phyloP scores from a whole-genome alignment of 2,113 vertebrate genomes.

The Toxotes jaculatrix region DNA sequence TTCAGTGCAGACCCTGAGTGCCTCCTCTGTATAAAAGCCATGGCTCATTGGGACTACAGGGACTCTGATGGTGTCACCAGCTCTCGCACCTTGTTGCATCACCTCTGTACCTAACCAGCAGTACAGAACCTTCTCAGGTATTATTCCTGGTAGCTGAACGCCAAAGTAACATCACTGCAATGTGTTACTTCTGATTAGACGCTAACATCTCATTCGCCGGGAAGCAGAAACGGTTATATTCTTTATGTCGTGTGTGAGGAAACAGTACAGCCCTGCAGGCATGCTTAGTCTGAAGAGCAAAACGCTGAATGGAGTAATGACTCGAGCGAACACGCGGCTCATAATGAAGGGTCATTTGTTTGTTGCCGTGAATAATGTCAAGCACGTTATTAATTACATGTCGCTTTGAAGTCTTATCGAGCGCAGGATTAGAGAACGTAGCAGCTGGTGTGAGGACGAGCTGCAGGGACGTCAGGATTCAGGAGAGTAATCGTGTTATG shows the following conservation, averaged over 20 bases:
- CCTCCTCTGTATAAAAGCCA: too few relatives aligned
- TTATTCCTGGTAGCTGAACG: not conserved
- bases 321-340: slow-evolving; percentile 34
- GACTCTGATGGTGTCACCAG: too few relatives aligned
- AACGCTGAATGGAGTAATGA: slow-evolving; percentile 19
- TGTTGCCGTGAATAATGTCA: slow-evolving; percentile 40
- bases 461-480: slow-evolving; percentile 15
- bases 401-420: slow-evolving; percentile 64
- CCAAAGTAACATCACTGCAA: not conserved
- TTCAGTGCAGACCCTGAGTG: too few relatives aligned
- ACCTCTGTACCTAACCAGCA: not conserved
- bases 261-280: slow-evolving; percentile 27
- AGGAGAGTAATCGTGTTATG: slow-evolving; percentile 57
- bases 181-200: slow-evolving; percentile 4
- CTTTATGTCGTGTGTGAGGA: not conserved
- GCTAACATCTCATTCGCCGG: not conserved
- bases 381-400: slow-evolving; percentile 48
- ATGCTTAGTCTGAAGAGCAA: slow-evolving; percentile 35
- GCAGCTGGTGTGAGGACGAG: slow-evolving; percentile 20
- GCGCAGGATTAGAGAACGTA: slow-evolving; percentile 42
- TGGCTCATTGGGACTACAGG: too few relatives aligned
- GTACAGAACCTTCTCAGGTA: not conserved
- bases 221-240: not conserved
- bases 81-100: not conserved
- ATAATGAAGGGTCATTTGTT: slow-evolving; percentile 70